A percentile compares a stretch with the other conserved stretches of the same genome.
Conservation (phyloP, 2,888 invertebrate species). For the Agelastica alni region DNA sequence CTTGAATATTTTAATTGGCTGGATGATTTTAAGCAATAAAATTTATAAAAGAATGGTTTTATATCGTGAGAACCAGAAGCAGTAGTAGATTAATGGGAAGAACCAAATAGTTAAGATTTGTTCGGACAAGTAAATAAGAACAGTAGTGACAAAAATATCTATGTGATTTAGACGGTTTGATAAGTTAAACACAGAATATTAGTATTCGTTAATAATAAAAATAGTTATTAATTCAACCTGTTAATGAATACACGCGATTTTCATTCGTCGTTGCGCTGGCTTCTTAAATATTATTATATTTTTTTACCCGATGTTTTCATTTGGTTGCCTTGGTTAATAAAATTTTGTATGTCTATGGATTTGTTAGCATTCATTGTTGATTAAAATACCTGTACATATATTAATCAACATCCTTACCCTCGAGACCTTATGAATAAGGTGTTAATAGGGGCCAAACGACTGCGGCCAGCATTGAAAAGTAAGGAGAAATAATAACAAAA, state of each 20-base stretch:
- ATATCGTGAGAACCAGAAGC: too few species aligned
- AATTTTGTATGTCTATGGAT: too few species aligned
- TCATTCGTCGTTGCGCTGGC: neutral
- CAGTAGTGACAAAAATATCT: neutral
- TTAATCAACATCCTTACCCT: slow-evolving; percentile 13
- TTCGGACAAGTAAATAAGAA: neutral
- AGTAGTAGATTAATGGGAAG: neutral
- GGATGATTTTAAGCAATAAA: too few species aligned
- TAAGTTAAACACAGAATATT: too few species aligned
- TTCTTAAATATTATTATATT: neutral
- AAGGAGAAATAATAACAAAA: neutral
- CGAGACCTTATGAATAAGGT: slow-evolving; percentile 23
- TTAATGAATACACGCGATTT: too few species aligned
- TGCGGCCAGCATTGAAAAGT: slow-evolving; percentile 2
- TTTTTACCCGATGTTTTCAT: too few species aligned
- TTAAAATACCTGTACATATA: slow-evolving; percentile 16
- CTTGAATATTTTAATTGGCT: too few species aligned
- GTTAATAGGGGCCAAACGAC: slow-evolving; percentile 25
- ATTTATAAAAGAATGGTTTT: too few species aligned
- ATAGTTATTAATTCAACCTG: too few species aligned
- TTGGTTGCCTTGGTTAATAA: too few species aligned
- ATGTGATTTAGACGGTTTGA: too few species aligned
- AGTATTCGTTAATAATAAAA: too few species aligned
- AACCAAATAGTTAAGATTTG: neutral
- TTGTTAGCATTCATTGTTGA: neutral